Evolutionary conservation across 2,113 vertebrate genomes (phyloP), one percentile per base, ranked within the genome.

Genomic region (Burhinus bistriatus): DNA sequence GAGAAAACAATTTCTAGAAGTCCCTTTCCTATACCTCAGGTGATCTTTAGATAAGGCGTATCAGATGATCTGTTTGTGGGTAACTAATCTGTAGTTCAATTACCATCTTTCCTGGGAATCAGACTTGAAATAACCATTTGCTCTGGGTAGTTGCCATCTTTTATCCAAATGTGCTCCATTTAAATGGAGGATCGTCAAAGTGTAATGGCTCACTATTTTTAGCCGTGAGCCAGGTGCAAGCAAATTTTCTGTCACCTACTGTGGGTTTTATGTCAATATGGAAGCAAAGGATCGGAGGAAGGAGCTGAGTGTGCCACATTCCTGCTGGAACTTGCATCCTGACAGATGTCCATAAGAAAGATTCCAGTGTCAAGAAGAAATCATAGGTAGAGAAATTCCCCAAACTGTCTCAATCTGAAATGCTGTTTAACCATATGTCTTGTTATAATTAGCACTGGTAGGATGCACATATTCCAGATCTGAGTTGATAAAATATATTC

Each of bases 401-500:
- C 75, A 94, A 96, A 96, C 88, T 95, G 87, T 87, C 83, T 96
- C 77, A 78, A 89, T 87, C 59, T 96, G 92, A 97, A 92, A 82
- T 93, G 80, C 91, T 96, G 89, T 91, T 94, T 91, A 93, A 94
- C 91, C 94, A 95, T 95, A 95, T 95, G 95, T 96, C 85, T 95
- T 3, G 59, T 97, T 97, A 91, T 95, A 97, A 89, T 93, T 96
- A 88, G 88, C 49, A 32, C 36, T 29, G 19, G 77, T 95, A 90
- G 83, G 83, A 94, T 95, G 79, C 90, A 94, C 71, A 76, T 92
- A 87, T 94, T 95, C 85, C 87, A 97, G 83, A 91, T 90, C 55
- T 82, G 57, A 95, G 93, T 93, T 94, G 87, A 95, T 95, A 97
- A 94, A 97, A 97, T 92, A 97, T 87, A 95, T 96, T 93, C 93